phyloP scores from a whole-genome alignment of 2,113 vertebrate genomes.

The Pachycephala philippinensis region DNA sequence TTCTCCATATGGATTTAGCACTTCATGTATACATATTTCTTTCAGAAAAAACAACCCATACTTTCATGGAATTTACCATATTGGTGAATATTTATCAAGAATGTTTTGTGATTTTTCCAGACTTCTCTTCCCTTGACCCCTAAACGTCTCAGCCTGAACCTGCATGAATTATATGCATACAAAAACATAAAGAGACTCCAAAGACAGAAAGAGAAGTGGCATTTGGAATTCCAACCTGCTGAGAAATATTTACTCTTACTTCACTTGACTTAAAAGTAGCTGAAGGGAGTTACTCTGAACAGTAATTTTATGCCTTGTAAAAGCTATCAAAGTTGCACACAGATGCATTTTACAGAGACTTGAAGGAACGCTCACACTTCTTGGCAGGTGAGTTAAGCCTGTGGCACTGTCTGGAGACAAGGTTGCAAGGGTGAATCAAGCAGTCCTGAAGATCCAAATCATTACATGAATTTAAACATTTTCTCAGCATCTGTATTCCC shows the following conservation, averaged over 20 bases:
- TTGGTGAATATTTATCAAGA: slow-evolving; percentile 54
- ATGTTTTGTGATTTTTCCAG: slow-evolving; percentile 19
- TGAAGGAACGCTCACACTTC: slow-evolving; percentile 28
- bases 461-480: slow-evolving; percentile 57
- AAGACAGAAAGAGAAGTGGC: slow-evolving; percentile 35
- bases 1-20: neutral
- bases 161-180: slow-evolving; percentile 32
- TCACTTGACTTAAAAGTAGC: slow-evolving; percentile 56
- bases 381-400: slow-evolving; percentile 61
- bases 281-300: slow-evolving; percentile 48
- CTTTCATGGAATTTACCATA: neutral
- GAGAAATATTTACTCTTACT: slow-evolving; percentile 65
- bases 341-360: slow-evolving; percentile 56
- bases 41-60: neutral
- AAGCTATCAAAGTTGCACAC: slow-evolving; percentile 57
- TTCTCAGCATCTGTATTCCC: slow-evolving; percentile 49
- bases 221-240: slow-evolving; percentile 57
- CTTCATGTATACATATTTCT: neutral
- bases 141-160: slow-evolving; percentile 44
- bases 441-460: slow-evolving; percentile 28
- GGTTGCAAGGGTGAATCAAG: slow-evolving; percentile 53
- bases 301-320: slow-evolving; percentile 60
- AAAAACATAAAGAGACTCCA: slow-evolving; percentile 30
- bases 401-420: slow-evolving; percentile 56
- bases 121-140: slow-evolving; percentile 25